phyloP scores from a whole-genome alignment of 2,888 invertebrate genomes.

The Selenia dentaria region DNA sequence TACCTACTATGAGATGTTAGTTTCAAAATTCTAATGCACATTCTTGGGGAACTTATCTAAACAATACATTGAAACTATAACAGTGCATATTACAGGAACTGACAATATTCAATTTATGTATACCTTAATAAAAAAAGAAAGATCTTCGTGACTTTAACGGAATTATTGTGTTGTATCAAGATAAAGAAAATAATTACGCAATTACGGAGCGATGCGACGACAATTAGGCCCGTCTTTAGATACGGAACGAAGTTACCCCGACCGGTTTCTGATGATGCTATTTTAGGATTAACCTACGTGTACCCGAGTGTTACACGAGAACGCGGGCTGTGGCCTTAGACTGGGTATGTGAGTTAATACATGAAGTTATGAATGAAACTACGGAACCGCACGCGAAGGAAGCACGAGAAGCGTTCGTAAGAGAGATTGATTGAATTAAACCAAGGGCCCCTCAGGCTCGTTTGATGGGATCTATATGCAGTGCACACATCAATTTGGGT shows the following conservation, averaged over 20 bases:
- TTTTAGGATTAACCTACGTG: slow-evolving; percentile 29
- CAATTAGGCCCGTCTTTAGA: slow-evolving; percentile 33
- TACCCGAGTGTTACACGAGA: slow-evolving; percentile 6
- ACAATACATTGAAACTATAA: no score
- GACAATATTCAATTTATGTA: not conserved
- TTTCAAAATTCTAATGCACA: slow-evolving; percentile 6
- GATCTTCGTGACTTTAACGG: slow-evolving; percentile 14
- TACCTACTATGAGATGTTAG: no score
- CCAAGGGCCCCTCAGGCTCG: slow-evolving; percentile 61
- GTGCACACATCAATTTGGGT: slow-evolving; percentile 77
- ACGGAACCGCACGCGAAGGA: slow-evolving; percentile 29
- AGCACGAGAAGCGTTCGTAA: slow-evolving; percentile 35
- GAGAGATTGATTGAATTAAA: slow-evolving; percentile 73
- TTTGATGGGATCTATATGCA: slow-evolving; percentile 69
- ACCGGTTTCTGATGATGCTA: slow-evolving; percentile 32
- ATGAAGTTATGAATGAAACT: slow-evolving; percentile 35
- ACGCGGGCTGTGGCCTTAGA: not conserved
- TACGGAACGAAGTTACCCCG: slow-evolving; percentile 26
- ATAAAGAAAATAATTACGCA: slow-evolving; percentile 36
- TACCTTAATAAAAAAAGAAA: slow-evolving; percentile 10
- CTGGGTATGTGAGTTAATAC: slow-evolving; percentile 15
- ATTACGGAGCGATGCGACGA: slow-evolving; percentile 31
- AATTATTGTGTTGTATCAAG: slow-evolving; percentile 32
- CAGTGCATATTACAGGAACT: no score
- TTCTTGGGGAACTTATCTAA: not conserved